Percentiles rank a stretch among this genome's conserved stretches.
Conservation (phyloP, 2,888 invertebrate genomes). For the Orthonychiurus folsomi region DNA sequence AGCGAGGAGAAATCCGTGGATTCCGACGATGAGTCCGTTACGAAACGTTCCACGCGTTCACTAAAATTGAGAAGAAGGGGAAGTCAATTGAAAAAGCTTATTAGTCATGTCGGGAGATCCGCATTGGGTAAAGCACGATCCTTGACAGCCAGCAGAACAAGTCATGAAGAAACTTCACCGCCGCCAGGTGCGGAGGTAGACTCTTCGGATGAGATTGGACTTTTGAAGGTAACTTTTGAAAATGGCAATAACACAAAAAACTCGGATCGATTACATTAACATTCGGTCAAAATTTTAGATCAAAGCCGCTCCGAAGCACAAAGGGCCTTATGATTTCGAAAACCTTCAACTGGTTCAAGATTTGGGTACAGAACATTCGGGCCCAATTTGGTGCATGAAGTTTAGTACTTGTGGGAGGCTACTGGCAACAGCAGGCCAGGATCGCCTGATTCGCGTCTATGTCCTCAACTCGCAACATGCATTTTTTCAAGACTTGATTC, state of each 20-base stretch:
- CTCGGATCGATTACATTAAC: not conserved
- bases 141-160: constrained; percentile 44
- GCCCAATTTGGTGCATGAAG: constrained; percentile 98
- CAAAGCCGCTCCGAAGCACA: constrained; percentile 90
- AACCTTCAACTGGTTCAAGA: constrained; percentile 83
- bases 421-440: constrained; percentile 94
- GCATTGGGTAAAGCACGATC: constrained; percentile 86
- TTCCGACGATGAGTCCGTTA: constrained; percentile 67
- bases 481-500: constrained; percentile 90
- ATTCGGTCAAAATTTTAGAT: constrained; percentile 54
- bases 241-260: not conserved
- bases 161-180: not conserved
- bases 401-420: constrained; percentile 92
- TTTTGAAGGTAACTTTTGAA: too few species aligned
- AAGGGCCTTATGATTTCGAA: constrained; percentile 94
- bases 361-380: constrained; percentile 67
- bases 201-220: too few species aligned
- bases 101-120: constrained; percentile 81
- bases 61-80: constrained; percentile 47
- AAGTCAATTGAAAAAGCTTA: constrained; percentile 46
- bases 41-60: constrained; percentile 51
- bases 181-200: not conserved
- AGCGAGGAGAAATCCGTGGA: constrained; percentile 51
- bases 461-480: constrained; percentile 79
- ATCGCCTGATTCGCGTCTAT: constrained; percentile 89